phyloP scores from a whole-genome alignment of 2,797 vertebrate genomes.

The Coregonus ussuriensis region DNA sequence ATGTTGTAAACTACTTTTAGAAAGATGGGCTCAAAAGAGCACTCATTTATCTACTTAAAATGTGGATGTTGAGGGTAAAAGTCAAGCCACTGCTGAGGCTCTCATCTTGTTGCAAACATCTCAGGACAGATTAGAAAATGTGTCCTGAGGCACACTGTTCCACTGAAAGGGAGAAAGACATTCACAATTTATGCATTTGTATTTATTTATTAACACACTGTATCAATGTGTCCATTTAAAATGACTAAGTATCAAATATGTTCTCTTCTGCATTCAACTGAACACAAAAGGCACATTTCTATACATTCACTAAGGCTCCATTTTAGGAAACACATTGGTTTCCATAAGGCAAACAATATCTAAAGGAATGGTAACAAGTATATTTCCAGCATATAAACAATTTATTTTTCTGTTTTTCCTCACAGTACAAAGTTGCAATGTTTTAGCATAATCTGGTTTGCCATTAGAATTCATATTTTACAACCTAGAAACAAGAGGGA shows the following conservation, averaged over 20 bases:
- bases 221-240: constrained; percentile 87
- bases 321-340: constrained; percentile 83
- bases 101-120: too few species aligned
- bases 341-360: constrained; percentile 92
- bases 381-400: constrained; percentile 87
- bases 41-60: too few species aligned
- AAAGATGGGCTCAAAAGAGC: too few species aligned
- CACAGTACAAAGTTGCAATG: constrained; percentile 72
- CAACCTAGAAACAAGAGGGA: constrained; percentile 50
- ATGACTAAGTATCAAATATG: constrained; percentile 92
- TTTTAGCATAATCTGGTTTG: constrained; percentile 29
- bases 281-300: constrained; percentile 83
- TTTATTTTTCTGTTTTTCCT: constrained; percentile 65
- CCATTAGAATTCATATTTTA: constrained; percentile 42
- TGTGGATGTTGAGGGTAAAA: too few species aligned
- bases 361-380: constrained; percentile 93
- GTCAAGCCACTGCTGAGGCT: too few species aligned
- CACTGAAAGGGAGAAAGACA: constrained; percentile 34
- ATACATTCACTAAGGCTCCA: constrained; percentile 95
- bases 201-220: constrained; percentile 82
- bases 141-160: not conserved
- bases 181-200: constrained; percentile 71
- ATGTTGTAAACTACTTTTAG: too few species aligned
- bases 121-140: too few species aligned
- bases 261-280: constrained; percentile 81